Percentiles rank a stretch among this genome's conserved stretches.
These are phyloP conservation scores for Natrix natrix DNA, from an alignment of 2,797 vertebrate genomes.

Conservation along the genomic window DNA sequence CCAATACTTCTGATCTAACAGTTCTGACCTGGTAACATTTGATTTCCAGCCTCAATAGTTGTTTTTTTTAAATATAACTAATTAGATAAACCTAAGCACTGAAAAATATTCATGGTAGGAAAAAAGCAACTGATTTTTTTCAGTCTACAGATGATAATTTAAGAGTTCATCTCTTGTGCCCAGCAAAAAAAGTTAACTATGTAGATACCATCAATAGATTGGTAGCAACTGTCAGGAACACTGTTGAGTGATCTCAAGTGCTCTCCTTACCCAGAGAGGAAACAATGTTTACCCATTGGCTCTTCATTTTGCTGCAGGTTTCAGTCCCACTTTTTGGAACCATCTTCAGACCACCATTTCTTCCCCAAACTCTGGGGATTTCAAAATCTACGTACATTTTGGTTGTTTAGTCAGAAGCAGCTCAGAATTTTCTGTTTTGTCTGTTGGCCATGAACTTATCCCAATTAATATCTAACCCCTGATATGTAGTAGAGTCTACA, in stretches of 20 bases:
- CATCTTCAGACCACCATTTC: background rate
- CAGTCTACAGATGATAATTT: background rate
- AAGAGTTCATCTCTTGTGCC: background rate
- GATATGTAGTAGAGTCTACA: background rate
- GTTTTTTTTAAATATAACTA: background rate
- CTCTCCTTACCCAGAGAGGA: background rate
- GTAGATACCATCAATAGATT: background rate
- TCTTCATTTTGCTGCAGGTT: background rate
- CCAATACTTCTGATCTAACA: background rate
- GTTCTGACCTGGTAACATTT: background rate
- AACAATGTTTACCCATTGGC: background rate
- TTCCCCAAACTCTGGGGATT: background rate
- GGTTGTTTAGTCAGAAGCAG: background rate
- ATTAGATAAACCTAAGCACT: background rate
- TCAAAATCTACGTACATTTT: background rate
- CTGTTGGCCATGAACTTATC: background rate
- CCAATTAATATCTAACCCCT: background rate
- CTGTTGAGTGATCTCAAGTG: background rate
- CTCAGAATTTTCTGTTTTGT: background rate
- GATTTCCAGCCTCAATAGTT: background rate
- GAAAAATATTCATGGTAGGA: background rate
- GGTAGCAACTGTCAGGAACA: background rate
- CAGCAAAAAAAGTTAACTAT: background rate
- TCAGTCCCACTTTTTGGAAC: background rate
- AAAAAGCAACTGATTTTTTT: background rate